These are phyloP conservation scores for Lasioglossum albipes DNA, from an alignment of 1,140 invertebrate genomes.

Conservation along the genomic window DNA sequence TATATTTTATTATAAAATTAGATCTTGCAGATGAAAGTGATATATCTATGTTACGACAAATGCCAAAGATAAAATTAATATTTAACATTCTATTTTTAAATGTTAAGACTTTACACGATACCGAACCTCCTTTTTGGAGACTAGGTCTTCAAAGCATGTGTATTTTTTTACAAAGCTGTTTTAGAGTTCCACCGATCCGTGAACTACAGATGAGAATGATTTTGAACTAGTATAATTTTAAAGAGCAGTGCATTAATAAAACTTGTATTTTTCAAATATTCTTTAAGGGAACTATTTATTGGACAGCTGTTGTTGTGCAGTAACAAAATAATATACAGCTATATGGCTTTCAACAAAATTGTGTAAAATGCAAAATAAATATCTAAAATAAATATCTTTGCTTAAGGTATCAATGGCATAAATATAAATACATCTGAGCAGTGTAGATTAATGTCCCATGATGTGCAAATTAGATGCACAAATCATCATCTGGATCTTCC, in stretches of 20 bases:
- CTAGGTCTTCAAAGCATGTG: background rate
- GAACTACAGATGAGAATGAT: background rate
- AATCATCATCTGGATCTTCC: conserved; percentile 82
- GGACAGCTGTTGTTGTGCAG: background rate
- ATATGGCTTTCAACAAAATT: background rate
- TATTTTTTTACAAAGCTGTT: conserved; percentile 21
- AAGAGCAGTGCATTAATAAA: background rate
- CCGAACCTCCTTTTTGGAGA: background rate
- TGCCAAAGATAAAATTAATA: conserved; percentile 27
- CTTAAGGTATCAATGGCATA: background rate
- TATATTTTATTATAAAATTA: background rate
- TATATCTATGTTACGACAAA: conserved; percentile 2
- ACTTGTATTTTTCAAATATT: background rate
- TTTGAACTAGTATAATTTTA: background rate
- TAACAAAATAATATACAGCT: conserved; percentile 18
- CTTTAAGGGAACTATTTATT: background rate
- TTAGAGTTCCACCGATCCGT: background rate
- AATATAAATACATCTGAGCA: background rate
- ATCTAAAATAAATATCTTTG: conserved; percentile 29
- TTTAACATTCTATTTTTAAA: conserved; percentile 20
- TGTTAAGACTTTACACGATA: conserved; percentile 1
- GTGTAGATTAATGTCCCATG: background rate
- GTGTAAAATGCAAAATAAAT: conserved; percentile 26
- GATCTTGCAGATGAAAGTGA: conserved; percentile 3
- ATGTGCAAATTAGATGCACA: conserved; percentile 69